Base-by-base conservation (phyloP, 2,797 vertebrate genomes). In the Oophaga sylvatica region DNA sequence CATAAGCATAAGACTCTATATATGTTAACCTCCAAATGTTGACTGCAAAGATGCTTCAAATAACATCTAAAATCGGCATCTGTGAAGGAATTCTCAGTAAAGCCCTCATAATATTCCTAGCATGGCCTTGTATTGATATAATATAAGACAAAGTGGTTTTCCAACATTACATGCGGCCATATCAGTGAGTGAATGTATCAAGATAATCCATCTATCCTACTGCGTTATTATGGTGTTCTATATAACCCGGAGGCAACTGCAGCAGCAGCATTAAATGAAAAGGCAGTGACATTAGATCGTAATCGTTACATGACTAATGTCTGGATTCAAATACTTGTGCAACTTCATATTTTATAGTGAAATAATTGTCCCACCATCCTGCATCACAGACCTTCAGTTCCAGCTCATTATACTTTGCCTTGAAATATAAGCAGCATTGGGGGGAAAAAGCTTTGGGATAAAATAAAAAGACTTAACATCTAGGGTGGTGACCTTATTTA, bases 391-490 rank as follows among this genome's bases (percentile, higher is more conserved):
- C 59, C 68, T 88, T 48, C 83, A 53, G 45, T 65, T 81, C 81
- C 68, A 85, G 56, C 29, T 85, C 83, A 81, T 88, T 88, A 88
- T 81, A 88, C 29, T 77, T 73, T 75, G 60, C 62, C 45, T 82
- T 81, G 79, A 71, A 67, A 67, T 7, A 88, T 70, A 56, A 59
- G 20, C 16, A 35, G 70, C 20, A 65, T 3, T 11, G 22, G 63
- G 76, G 81, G 81, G 12, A 41, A 87, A 11, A n/a, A 53, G 79
- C 26, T 68, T 68, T 77, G 22, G 31, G 56, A 53, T 53, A 57
- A 41, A 70, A 78, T 15, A 60, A 16, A 71, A 45, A 59, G 45
- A 75, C 35, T 26, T 53, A 60, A 20, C 63, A 83, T 20, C 41
- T 10, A 83, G 80, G 70, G 80, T 71, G 60, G 56, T 82, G 60